Evolutionary conservation across 2,888 invertebrate genomes (phyloP).

Genomic region (Dicyrtomina minuta): DNA sequence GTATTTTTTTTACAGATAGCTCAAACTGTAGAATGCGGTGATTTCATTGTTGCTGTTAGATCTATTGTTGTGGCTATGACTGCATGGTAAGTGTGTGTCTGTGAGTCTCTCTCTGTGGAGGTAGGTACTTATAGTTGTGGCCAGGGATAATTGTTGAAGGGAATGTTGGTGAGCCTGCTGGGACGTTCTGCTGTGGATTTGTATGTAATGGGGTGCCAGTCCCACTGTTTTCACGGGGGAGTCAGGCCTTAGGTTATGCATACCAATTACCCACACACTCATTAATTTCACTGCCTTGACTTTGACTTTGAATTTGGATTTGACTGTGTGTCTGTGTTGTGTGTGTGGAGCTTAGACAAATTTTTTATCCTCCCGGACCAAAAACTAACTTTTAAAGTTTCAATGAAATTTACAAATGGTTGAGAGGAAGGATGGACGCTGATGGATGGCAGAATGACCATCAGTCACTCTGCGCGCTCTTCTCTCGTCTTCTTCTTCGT

Average conservation of each 20-base stretch:
- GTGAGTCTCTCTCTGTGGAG: too few relatives aligned
- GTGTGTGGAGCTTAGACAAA: background rate
- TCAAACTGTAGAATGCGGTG: background rate
- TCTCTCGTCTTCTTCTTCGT: too few relatives aligned
- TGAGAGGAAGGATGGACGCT: slow-evolving; percentile 42
- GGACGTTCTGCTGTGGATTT: background rate
- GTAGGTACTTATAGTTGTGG: too few relatives aligned
- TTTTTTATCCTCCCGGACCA: slow-evolving; percentile 21
- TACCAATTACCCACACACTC: slow-evolving; percentile 48
- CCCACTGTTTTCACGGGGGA: slow-evolving; percentile 40
- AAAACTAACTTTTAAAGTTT: slow-evolving; percentile 5
- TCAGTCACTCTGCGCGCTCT: slow-evolving; percentile 21
- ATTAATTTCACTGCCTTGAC: slow-evolving; percentile 40
- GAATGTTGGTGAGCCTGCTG: slow-evolving; percentile 22
- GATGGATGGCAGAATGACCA: slow-evolving; percentile 46
- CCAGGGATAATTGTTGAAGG: too few relatives aligned
- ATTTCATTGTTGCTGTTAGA: slow-evolving; percentile 10
- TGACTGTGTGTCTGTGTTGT: background rate
- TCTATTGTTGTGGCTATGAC: too few relatives aligned
- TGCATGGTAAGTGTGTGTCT: too few relatives aligned
- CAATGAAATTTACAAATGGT: slow-evolving; percentile 47
- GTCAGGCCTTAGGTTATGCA: slow-evolving; percentile 45
- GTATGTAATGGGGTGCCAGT: slow-evolving; percentile 37
- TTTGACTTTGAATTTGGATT: background rate
- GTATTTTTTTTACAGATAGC: too few relatives aligned